Conservation (phyloP, 2,113 vertebrate species). For the Eulemur macaco region DNA sequence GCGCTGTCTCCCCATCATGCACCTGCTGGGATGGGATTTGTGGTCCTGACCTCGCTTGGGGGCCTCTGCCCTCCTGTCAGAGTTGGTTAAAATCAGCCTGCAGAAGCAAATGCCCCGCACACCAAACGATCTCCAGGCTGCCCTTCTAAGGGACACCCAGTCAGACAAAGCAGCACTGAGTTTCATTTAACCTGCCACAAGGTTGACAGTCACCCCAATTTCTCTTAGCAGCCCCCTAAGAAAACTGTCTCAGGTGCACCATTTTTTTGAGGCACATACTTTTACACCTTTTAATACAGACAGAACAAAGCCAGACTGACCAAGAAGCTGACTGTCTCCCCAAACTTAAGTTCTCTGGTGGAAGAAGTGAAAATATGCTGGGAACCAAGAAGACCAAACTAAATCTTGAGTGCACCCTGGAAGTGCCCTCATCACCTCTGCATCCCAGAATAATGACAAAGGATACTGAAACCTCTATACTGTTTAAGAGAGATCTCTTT, state of each 20-base stretch:
- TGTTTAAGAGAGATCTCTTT: not conserved
- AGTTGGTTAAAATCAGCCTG: constrained; percentile 70
- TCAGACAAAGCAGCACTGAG: constrained; percentile 35
- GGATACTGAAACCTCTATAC: not conserved
- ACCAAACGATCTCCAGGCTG: constrained; percentile 8
- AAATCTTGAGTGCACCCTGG: not conserved
- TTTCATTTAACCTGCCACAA: not conserved
- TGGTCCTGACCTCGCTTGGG: constrained; percentile 69
- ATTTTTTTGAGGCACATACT: not conserved
- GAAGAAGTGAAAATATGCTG: not conserved
- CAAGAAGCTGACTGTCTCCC: not conserved
- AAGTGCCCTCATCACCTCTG: not conserved
- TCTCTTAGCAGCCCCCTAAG: not conserved
- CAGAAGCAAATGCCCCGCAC: constrained; percentile 43
- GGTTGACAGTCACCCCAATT: constrained; percentile 14
- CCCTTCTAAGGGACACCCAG: constrained; percentile 38
- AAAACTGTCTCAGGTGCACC: not conserved
- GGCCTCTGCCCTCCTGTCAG: constrained; percentile 78
- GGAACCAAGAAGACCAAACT: not conserved
- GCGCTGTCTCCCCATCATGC: constrained; percentile 63
- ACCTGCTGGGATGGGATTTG: constrained; percentile 72
- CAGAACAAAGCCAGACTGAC: not conserved
- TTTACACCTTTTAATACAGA: not conserved
- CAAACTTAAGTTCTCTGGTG: not conserved
- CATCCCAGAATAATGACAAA: not conserved